Percentiles rank a stretch among this genome's conserved stretches.
Evolutionary conservation across 2,888 invertebrate species (phyloP).

Genomic region (Phyllotreta striolata): DNA sequence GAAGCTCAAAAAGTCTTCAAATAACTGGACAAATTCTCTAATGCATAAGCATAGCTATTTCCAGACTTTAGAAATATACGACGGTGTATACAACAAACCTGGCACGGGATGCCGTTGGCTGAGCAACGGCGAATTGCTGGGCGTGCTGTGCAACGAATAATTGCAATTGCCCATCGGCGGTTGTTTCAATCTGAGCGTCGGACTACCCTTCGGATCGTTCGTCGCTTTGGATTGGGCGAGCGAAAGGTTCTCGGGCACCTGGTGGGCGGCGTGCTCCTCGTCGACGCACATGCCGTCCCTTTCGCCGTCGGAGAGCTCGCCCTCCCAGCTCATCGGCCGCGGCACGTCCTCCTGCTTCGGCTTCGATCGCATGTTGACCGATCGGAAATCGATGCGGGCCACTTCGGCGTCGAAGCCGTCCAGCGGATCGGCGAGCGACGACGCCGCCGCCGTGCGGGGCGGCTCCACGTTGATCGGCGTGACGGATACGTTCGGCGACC

Average conservation of each 20-base stretch:
- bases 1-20: too few species aligned
- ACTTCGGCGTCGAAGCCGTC: slow-evolving; percentile 83
- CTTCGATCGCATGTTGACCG: slow-evolving; percentile 57
- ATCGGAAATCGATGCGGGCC: slow-evolving; percentile 77
- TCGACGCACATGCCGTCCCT: slow-evolving; percentile 58
- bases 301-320: slow-evolving; percentile 89
- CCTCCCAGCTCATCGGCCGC: slow-evolving; percentile 95
- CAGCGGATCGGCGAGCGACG: slow-evolving; percentile 54
- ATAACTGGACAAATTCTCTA: too few species aligned
- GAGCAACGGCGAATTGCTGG: slow-evolving; percentile 73
- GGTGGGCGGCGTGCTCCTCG: slow-evolving; percentile 50
- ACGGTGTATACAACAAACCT: slow-evolving; percentile 36
- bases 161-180: slow-evolving; percentile 68
- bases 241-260: slow-evolving; percentile 58
- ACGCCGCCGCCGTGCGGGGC: too few species aligned
- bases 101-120: slow-evolving; percentile 65
- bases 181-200: slow-evolving; percentile 62
- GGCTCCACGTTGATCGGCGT: slow-evolving; percentile 77
- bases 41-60: too few species aligned
- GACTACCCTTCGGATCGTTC: slow-evolving; percentile 60
- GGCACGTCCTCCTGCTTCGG: slow-evolving; percentile 58
- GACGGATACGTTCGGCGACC: slow-evolving; percentile 74
- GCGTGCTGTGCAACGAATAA: slow-evolving; percentile 70
- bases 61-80: too few species aligned
- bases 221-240: slow-evolving; percentile 51